These are phyloP conservation scores for Drosophila lacicola DNA, from an alignment of 2,888 invertebrate genomes.

Conservation along the genomic window DNA sequence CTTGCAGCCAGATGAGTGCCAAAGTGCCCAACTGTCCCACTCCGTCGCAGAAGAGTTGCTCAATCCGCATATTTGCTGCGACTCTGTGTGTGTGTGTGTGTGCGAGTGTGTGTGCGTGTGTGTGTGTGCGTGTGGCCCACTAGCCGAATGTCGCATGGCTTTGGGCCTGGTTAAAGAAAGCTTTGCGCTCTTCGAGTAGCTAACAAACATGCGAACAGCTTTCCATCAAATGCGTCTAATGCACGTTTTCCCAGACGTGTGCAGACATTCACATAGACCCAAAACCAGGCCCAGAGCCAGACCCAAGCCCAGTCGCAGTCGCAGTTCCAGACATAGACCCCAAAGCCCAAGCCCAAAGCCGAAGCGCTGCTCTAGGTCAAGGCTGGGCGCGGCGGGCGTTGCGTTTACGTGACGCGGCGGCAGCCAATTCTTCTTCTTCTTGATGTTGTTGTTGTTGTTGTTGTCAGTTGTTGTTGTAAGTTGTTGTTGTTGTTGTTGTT, in stretches of 20 bases:
- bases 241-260: constrained; percentile 50
- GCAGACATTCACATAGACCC: constrained; percentile 36
- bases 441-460: constrained; percentile 10
- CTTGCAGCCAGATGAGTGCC: constrained; percentile 32
- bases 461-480: constrained; percentile 3
- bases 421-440: constrained; percentile 38
- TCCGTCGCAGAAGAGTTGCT: constrained; percentile 9
- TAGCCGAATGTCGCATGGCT: constrained; percentile 27
- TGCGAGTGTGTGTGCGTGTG: neutral
- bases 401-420: constrained; percentile 63
- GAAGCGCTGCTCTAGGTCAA: constrained; percentile 77
- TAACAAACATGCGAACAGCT: constrained; percentile 36
- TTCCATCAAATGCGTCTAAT: constrained; percentile 49
- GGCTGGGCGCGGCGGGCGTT: constrained; percentile 80
- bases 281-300: constrained; percentile 5
- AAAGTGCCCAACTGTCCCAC: neutral
- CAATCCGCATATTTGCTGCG: constrained; percentile 26
- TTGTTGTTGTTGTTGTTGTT: constrained; percentile 10
- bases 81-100: neutral
- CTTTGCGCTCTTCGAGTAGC: constrained; percentile 16
- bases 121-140: constrained; percentile 17
- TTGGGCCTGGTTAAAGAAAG: constrained; percentile 31
- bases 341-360: constrained; percentile 23
- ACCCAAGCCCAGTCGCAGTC: constrained; percentile 6
- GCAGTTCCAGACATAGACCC: constrained; percentile 12